These are phyloP conservation scores for Pissodes strobi DNA, from an alignment of 1,140 invertebrate species.

Conservation along the genomic window DNA sequence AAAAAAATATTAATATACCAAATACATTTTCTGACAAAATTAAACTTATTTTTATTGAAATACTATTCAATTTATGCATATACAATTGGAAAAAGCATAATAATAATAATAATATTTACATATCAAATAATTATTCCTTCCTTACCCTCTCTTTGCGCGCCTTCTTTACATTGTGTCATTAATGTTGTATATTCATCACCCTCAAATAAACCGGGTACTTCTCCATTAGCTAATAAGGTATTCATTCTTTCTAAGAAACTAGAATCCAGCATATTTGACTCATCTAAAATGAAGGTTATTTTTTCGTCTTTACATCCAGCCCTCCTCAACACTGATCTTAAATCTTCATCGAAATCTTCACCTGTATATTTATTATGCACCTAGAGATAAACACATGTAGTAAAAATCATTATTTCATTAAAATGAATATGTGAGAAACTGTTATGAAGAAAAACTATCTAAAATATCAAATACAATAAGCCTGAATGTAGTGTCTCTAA, in stretches of 20 bases:
- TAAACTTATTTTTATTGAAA: too few species aligned
- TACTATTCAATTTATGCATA: too few species aligned
- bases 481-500: too few species aligned
- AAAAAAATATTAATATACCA: too few species aligned
- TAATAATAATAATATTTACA: too few species aligned
- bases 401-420: too few species aligned
- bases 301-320: slow-evolving; percentile 98
- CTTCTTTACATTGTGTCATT: slow-evolving; percentile 99
- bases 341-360: slow-evolving; percentile 98
- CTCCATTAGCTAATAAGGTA: slow-evolving; percentile 97
- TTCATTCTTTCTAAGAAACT: slow-evolving; percentile 99
- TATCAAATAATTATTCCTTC: too few species aligned
- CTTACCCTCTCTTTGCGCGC: slow-evolving; percentile 89
- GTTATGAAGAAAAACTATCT: too few species aligned
- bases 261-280: slow-evolving; percentile 98
- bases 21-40: too few species aligned
- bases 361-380: slow-evolving; percentile 99
- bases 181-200: slow-evolving; percentile 97
- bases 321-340: slow-evolving; percentile 88
- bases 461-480: too few species aligned
- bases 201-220: slow-evolving; percentile 92
- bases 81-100: too few species aligned
- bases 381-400: slow-evolving; percentile 55
- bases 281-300: slow-evolving; percentile 98
- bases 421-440: too few species aligned